phyloP scores from a whole-genome alignment of 2,113 vertebrate species.

The Peucedramus taeniatus region DNA sequence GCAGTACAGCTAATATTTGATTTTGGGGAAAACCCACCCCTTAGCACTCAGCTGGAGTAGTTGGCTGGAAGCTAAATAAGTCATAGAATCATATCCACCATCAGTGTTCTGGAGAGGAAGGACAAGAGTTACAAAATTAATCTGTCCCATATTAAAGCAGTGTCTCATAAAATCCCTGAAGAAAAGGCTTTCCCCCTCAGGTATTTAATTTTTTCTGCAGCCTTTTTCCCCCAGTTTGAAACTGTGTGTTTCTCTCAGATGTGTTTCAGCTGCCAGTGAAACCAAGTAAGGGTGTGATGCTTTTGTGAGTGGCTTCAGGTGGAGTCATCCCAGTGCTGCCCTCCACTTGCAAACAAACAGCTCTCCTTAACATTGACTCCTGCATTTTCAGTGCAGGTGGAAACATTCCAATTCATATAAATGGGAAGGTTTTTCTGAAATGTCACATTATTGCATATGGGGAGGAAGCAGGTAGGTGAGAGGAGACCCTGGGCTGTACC shows the following conservation, averaged over 20 bases:
- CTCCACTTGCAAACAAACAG: background rate
- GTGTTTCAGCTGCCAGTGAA: background rate
- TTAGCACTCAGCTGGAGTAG: background rate
- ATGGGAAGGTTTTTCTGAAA: background rate
- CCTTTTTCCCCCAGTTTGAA: background rate
- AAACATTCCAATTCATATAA: background rate
- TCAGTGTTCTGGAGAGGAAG: background rate
- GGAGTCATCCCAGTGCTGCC: background rate
- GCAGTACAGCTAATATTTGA: background rate
- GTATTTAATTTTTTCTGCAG: background rate
- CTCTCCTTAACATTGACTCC: rapidly evolving
- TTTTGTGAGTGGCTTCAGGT: background rate
- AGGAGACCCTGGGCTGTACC: background rate
- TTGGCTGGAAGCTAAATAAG: background rate
- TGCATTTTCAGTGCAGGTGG: background rate
- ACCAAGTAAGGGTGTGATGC: background rate
- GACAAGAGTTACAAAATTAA: background rate
- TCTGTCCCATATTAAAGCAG: background rate
- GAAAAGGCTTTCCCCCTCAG: background rate
- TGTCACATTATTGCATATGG: background rate
- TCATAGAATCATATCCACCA: background rate
- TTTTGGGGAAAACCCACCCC: background rate
- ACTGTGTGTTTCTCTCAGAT: background rate
- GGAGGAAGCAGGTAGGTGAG: background rate
- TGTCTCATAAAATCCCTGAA: background rate